These are phyloP conservation scores for Bufo bufo DNA, from an alignment of 2,113 vertebrate species.

Conservation along the genomic window DNA sequence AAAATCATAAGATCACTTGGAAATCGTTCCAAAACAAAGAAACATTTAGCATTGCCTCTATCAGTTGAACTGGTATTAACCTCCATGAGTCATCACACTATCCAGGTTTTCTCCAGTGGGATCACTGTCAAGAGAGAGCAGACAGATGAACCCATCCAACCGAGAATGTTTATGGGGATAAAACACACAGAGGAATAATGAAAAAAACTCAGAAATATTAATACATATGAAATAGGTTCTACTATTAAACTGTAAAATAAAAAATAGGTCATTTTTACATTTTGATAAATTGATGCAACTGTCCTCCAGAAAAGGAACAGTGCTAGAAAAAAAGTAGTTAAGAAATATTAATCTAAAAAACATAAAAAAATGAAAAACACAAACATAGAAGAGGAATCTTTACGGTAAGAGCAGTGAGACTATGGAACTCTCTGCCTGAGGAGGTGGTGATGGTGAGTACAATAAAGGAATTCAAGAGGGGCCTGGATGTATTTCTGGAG, in stretches of 20 bases:
- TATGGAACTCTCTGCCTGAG: no score
- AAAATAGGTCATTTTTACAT: background rate
- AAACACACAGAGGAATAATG: constrained; percentile 1
- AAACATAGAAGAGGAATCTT: no score
- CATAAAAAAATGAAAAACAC: no score
- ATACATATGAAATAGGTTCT: background rate
- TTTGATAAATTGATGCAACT: background rate
- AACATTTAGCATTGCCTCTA: background rate
- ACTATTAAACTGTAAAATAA: background rate
- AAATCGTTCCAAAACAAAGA: background rate
- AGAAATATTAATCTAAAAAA: no score
- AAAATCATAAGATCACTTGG: background rate
- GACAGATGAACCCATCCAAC: constrained; percentile 35
- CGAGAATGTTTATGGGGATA: constrained; percentile 20
- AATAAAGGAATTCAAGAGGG: no score
- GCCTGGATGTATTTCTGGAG: no score
- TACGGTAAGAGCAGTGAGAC: no score
- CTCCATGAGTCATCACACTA: constrained; percentile 35
- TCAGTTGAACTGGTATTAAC: constrained; percentile 25
- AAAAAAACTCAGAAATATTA: constrained; percentile 5
- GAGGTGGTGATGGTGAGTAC: no score
- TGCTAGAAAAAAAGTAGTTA: background rate
- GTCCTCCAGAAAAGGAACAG: background rate
- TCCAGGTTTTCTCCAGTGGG: constrained; percentile 46
- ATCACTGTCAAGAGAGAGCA: constrained; percentile 30